These are phyloP conservation scores for Bradypodion ventrale DNA, from an alignment of 2,797 vertebrate genomes.

Conservation along the genomic window DNA sequence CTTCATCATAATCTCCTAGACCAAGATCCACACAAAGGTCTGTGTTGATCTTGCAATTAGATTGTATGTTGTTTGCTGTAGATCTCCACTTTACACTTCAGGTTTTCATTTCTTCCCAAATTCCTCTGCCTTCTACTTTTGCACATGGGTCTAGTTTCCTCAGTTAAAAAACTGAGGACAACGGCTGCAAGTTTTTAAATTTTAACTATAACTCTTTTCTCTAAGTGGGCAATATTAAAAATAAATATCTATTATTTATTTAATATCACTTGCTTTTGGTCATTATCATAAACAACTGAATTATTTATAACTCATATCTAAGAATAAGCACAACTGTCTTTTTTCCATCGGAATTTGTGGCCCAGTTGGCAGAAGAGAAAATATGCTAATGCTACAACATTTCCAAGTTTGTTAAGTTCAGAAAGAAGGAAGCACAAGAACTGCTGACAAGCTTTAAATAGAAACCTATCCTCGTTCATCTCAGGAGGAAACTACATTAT, in stretches of 20 bases:
- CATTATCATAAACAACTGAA: no score
- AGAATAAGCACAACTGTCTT: background rate
- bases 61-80: no score
- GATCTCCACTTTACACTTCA: background rate
- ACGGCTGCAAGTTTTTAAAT: background rate
- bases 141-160: background rate
- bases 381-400: background rate
- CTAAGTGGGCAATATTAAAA: background rate
- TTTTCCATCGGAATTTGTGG: background rate
- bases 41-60: no score
- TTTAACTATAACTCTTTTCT: background rate
- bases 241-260: background rate
- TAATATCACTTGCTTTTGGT: no score
- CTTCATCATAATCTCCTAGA: background rate
- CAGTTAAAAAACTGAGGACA: background rate
- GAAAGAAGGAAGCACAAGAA: no score
- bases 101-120: background rate
- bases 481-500: background rate
- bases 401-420: background rate
- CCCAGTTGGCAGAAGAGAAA: background rate
- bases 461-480: background rate
- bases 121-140: background rate
- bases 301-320: background rate
- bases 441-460: background rate
- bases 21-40: background rate